A percentile compares a stretch with the other conserved stretches of the same genome.
Evolutionary conservation across 2,113 vertebrate species (phyloP).

Genomic region (Orthonyx spaldingii): DNA sequence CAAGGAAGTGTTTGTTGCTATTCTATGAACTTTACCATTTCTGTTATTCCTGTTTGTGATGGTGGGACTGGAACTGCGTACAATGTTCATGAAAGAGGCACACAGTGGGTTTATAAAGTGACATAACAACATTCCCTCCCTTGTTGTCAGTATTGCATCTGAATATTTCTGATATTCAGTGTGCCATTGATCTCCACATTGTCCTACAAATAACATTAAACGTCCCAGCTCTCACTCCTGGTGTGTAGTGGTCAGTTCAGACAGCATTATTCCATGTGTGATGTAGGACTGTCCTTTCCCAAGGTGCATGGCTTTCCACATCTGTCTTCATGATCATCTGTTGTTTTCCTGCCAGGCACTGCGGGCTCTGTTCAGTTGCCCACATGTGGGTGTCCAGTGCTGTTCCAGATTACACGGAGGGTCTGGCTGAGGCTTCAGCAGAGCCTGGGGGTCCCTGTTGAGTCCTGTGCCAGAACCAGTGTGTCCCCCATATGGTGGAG

Average conservation of each 20-base stretch:
- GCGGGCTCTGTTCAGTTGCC: not conserved
- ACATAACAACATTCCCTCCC: not conserved
- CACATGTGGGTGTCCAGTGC: not conserved
- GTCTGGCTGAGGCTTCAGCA: not conserved
- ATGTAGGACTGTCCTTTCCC: not conserved
- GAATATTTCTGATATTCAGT: not conserved
- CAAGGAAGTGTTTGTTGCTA: not conserved
- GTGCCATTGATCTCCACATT: not conserved
- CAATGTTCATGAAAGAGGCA: not conserved
- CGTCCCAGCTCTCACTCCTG: not conserved
- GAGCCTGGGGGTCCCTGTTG: not conserved
- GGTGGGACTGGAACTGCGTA: not conserved
- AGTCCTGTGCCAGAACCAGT: not conserved
- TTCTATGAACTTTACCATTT: not conserved
- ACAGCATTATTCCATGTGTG: not conserved
- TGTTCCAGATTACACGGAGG: not conserved
- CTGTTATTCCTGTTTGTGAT: not conserved
- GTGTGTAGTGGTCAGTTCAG: not conserved
- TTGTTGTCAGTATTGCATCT: not conserved
- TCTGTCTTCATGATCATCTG: fast-evolving
- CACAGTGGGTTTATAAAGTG: not conserved
- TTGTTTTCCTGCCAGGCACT: not conserved
- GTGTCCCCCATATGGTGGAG: not conserved
- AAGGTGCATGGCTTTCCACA: not conserved
- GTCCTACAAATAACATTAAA: not conserved